Evolutionary conservation across 2,797 vertebrate genomes (phyloP).

Genomic region (Ataeniobius toweri): DNA sequence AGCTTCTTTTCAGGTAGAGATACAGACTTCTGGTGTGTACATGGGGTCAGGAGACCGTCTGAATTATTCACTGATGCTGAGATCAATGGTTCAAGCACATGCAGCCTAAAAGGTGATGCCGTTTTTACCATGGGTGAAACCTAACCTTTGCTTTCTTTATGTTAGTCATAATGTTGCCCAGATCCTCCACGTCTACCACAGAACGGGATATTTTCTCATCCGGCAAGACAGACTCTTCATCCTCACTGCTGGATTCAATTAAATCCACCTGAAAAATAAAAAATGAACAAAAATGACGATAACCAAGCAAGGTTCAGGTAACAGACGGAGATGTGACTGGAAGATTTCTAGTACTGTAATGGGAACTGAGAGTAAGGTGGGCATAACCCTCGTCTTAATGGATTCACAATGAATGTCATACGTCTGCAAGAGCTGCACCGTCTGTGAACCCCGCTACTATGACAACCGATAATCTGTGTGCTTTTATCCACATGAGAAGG

Average conservation of each 20-base stretch:
- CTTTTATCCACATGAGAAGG: slow-evolving; percentile 18
- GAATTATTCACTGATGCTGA: background rate
- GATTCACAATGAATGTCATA: slow-evolving; percentile 66
- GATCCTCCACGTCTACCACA: slow-evolving; percentile 90
- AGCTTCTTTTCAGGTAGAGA: background rate
- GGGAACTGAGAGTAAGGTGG: background rate
- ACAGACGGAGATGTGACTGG: no score
- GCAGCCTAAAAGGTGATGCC: background rate
- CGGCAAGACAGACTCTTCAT: slow-evolving; percentile 75
- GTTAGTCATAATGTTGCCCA: slow-evolving; percentile 84
- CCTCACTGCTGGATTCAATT: slow-evolving; percentile 88
- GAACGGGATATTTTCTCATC: slow-evolving; percentile 58
- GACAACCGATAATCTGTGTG: slow-evolving; percentile 66
- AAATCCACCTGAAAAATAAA: slow-evolving; percentile 68
- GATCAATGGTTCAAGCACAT: background rate
- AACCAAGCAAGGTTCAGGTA: background rate
- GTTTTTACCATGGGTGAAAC: background rate
- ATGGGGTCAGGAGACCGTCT: background rate
- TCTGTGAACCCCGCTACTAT: slow-evolving; percentile 65
- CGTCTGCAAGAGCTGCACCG: slow-evolving; percentile 48
- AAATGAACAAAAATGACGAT: accelerated
- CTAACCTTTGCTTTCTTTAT: slow-evolving; percentile 88
- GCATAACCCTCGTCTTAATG: slow-evolving; percentile 3
- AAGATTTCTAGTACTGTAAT: background rate
- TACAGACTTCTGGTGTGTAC: background rate